Conservation (phyloP, 2,797 vertebrate species). For the Leptatherina wallacei region DNA sequence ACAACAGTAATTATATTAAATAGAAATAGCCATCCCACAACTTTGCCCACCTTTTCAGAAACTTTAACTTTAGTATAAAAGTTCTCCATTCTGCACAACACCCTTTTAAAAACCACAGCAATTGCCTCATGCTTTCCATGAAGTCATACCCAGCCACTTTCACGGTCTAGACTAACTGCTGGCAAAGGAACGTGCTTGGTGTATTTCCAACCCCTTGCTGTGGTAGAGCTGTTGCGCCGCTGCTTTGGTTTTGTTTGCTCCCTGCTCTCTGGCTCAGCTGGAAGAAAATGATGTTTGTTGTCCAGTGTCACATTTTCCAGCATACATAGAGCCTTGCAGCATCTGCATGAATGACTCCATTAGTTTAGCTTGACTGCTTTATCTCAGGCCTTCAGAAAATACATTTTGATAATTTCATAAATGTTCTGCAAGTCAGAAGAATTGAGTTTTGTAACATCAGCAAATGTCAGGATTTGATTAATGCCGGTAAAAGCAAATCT, state of each 20-base stretch:
- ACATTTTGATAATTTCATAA: neutral
- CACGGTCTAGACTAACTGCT: conserved; percentile 68
- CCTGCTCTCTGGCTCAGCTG: conserved; percentile 27
- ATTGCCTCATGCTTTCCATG: conserved; percentile 69
- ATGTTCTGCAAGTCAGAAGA: neutral
- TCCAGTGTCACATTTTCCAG: conserved; percentile 28
- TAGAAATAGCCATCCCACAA: conserved; percentile 6
- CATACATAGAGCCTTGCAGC: conserved; percentile 13
- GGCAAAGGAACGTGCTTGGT: conserved; percentile 64
- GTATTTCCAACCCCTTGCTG: conserved; percentile 51
- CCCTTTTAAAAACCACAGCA: conserved; percentile 26
- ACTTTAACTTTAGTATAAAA: conserved; percentile 35
- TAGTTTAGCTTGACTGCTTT: conserved; percentile 19
- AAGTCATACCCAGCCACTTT: conserved; percentile 60
- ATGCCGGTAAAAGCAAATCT: neutral
- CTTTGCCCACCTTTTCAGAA: conserved; percentile 18
- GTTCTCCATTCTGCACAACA: conserved; percentile 29
- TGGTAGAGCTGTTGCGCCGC: conserved; percentile 56
- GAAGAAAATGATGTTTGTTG: conserved; percentile 34
- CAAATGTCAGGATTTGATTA: neutral
- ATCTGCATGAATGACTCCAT: conserved; percentile 33
- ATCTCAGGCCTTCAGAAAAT: conserved; percentile 16
- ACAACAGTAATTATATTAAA: neutral
- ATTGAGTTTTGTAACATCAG: neutral
- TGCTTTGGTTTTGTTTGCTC: conserved; percentile 41